Evolutionary conservation across 2,797 vertebrate genomes (phyloP).

Genomic region (Sebastes miniatus): DNA sequence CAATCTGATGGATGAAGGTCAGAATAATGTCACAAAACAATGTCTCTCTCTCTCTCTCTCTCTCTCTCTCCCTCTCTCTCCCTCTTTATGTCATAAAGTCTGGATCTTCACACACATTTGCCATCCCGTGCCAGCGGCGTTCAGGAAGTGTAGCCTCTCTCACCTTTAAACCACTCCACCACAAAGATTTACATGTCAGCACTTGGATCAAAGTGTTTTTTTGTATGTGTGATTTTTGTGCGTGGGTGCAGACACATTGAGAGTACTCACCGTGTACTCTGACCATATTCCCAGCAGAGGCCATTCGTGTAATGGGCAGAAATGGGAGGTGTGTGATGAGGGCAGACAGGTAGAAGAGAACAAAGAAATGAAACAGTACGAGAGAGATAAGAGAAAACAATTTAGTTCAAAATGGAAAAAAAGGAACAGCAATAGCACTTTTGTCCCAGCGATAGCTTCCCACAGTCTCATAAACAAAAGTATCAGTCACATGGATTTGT

Average conservation of each 20-base stretch:
- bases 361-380: conserved; percentile 27
- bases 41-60: background rate
- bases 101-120: background rate
- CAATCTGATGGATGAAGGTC: conserved; percentile 28
- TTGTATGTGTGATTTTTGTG: background rate
- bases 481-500: background rate
- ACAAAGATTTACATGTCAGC: background rate
- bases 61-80: background rate
- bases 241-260: background rate
- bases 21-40: background rate
- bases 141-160: background rate
- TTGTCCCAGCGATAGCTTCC: conserved; percentile 8
- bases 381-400: conserved; percentile 16
- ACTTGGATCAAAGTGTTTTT: background rate
- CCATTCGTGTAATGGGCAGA: conserved; percentile 32
- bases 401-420: conserved; percentile 29
- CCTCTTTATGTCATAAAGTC: background rate
- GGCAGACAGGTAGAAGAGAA: conserved; percentile 11
- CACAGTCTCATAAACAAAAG: background rate
- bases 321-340: background rate
- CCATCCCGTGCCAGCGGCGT: background rate
- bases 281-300: conserved; percentile 39
- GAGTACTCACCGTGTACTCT: conserved; percentile 78
- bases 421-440: conserved; percentile 14
- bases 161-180: background rate